Evolutionary conservation across 2,888 invertebrate species (phyloP).

Genomic region (Scaptodrosophila latifasciaeformis): DNA sequence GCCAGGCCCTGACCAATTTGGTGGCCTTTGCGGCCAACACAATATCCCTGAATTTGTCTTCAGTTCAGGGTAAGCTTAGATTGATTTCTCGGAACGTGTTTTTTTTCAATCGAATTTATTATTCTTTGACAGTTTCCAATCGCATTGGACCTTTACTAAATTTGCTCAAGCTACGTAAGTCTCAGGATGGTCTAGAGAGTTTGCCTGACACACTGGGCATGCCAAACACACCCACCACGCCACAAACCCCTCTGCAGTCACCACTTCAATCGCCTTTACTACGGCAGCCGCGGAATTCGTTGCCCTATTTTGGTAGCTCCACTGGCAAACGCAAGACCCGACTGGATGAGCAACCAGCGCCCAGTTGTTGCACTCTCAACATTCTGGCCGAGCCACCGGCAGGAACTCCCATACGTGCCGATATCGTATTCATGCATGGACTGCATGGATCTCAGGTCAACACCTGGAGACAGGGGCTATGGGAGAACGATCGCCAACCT

Average conservation of each 20-base stretch:
- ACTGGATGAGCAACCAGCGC: conserved; percentile 40
- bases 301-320: conserved; percentile 25
- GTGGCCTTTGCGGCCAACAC: conserved; percentile 74
- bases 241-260: conserved; percentile 28
- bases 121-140: conserved; percentile 63
- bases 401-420: conserved; percentile 76
- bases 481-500: conserved; percentile 76
- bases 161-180: conserved; percentile 71
- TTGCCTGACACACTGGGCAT: conserved; percentile 57
- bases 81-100: neutral
- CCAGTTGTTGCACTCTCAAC: conserved; percentile 71
- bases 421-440: conserved; percentile 89
- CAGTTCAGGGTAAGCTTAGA: conserved; percentile 74
- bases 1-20: conserved; percentile 71
- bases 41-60: conserved; percentile 73
- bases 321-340: conserved; percentile 20
- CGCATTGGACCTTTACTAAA: conserved; percentile 73
- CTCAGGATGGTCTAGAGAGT: conserved; percentile 67
- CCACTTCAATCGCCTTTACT: conserved; percentile 30
- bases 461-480: conserved; percentile 88
- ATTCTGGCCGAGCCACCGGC: conserved; percentile 72
- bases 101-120: conserved; percentile 4
- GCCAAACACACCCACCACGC: conserved; percentile 34
- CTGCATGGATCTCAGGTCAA: conserved; percentile 81
- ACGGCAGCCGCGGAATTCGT: conserved; percentile 36